Evolutionary conservation across 2,797 vertebrate genomes (phyloP).

Genomic region (Mallotus villosus): DNA sequence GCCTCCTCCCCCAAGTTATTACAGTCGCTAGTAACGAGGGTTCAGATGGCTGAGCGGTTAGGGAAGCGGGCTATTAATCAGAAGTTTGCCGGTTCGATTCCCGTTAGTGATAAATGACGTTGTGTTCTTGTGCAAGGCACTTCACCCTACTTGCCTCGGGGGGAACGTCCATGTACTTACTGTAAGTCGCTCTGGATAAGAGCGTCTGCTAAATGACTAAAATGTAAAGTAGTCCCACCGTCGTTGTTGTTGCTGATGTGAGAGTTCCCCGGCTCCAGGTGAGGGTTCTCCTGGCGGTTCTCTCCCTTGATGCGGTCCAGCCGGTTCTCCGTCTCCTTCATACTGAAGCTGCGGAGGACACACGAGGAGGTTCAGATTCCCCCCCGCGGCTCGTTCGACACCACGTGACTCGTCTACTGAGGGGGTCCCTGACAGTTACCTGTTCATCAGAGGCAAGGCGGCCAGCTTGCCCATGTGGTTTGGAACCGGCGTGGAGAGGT

Average conservation of each 20-base stretch:
- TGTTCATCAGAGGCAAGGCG: constrained; percentile 88
- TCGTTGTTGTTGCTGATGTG: constrained; percentile 90
- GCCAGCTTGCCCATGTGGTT: constrained; percentile 89
- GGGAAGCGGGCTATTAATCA: no score
- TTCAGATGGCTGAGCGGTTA: no score
- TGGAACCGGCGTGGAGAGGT: constrained; percentile 70
- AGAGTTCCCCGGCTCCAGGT: constrained; percentile 85
- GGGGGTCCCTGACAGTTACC: constrained; percentile 67
- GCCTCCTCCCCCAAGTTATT: no score
- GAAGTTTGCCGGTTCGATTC: no score
- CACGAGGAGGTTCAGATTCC: not conserved
- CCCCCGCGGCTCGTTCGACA: not conserved
- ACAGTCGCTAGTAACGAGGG: no score
- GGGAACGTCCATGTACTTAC: no score
- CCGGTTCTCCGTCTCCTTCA: constrained; percentile 88
- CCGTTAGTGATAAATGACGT: no score
- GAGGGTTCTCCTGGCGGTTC: constrained; percentile 83
- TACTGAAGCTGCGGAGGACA: constrained; percentile 80
- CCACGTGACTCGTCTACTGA: not conserved
- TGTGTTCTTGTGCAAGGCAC: no score
- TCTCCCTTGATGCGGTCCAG: constrained; percentile 93
- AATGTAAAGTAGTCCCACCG: constrained; percentile 70
- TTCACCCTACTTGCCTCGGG: no score
- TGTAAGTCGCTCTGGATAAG: no score
- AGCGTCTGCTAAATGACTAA: no score